Percentiles rank a stretch among this genome's conserved stretches.
Evolutionary conservation across 2,888 invertebrate genomes (phyloP).

Genomic region (Orthosia gothica): DNA sequence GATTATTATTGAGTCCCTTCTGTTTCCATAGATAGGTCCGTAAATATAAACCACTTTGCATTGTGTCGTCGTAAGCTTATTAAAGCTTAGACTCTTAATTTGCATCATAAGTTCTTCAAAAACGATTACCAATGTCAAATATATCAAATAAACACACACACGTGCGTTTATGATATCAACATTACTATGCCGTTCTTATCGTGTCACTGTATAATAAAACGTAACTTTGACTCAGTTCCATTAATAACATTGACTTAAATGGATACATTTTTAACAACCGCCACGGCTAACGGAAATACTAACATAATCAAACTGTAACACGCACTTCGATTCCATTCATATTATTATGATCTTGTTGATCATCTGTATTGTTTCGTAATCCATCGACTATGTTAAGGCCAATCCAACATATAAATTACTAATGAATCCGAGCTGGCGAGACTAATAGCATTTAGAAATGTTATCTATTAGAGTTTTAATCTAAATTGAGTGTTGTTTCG

Average conservation of each 20-base stretch:
- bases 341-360: constrained; percentile 74
- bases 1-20: not conserved
- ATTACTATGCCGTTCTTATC: not conserved
- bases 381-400: constrained; percentile 76
- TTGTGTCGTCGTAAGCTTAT: not conserved
- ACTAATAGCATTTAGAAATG: constrained; percentile 80
- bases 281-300: constrained; percentile 33
- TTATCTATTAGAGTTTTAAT: constrained; percentile 71
- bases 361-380: constrained; percentile 75
- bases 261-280: constrained; percentile 34
- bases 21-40: not conserved
- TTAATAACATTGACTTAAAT: constrained; percentile 37
- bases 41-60: not conserved
- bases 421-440: constrained; percentile 78
- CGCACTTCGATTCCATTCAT: constrained; percentile 77
- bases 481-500: constrained; percentile 80
- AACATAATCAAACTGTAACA: constrained; percentile 57
- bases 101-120: not conserved
- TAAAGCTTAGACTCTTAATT: not conserved
- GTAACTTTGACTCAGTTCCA: constrained; percentile 25
- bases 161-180: not conserved
- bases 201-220: constrained; percentile 18
- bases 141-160: not conserved
- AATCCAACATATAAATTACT: constrained; percentile 71
- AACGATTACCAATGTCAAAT: not conserved